Evolutionary conservation across 2,113 vertebrate species (phyloP).

Genomic region (Mustela lutreola): DNA sequence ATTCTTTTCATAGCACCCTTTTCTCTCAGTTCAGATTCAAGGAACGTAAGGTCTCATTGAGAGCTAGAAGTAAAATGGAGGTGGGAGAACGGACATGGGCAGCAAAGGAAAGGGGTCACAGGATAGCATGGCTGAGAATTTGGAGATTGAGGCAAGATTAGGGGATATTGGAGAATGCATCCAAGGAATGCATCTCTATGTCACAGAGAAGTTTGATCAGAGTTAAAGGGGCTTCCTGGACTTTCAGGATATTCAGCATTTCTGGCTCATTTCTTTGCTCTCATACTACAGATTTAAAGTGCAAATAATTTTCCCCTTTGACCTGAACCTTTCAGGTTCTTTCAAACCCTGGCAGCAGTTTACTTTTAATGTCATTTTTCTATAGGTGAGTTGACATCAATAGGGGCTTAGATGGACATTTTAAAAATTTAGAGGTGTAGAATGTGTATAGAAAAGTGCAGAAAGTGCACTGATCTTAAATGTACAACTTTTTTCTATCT

Average conservation of each 20-base stretch:
- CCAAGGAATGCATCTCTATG: not conserved
- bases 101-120: slow-evolving; percentile 7
- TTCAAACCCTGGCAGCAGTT: not conserved
- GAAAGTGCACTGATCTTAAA: slow-evolving; percentile 54
- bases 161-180: not conserved
- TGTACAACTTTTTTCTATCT: slow-evolving; percentile 59
- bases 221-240: not conserved
- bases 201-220: not conserved
- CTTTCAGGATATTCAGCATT: not conserved
- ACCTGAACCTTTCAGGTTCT: not conserved
- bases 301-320: not conserved
- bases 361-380: not conserved
- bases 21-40: slow-evolving; percentile 19
- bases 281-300: not conserved
- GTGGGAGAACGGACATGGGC: not conserved
- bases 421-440: not conserved
- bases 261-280: not conserved
- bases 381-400: not conserved
- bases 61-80: not conserved
- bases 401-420: not conserved
- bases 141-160: slow-evolving; percentile 8
- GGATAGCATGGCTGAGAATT: not conserved
- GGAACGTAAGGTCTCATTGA: not conserved
- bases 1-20: not conserved
- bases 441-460: slow-evolving; percentile 36